Conservation (phyloP, 2,113 vertebrate species). For the Chiloscyllium plagiosum region DNA sequence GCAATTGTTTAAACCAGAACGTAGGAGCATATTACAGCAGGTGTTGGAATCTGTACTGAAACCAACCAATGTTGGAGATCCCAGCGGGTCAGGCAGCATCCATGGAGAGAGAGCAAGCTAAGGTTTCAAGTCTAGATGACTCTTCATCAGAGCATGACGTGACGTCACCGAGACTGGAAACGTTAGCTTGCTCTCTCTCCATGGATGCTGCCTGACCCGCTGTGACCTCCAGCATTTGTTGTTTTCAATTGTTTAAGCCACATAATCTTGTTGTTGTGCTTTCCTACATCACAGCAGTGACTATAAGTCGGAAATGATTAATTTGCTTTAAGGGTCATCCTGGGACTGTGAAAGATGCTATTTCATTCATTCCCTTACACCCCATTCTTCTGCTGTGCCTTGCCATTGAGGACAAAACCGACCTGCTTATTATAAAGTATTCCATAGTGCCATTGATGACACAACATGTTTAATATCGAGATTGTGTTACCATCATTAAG, state of each 20-base stretch:
- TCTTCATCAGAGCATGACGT: too few species aligned
- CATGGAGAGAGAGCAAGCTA: too few species aligned
- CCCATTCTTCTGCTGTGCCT: background rate
- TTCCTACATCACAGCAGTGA: background rate
- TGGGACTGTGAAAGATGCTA: background rate
- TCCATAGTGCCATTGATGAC: background rate
- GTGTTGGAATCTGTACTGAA: too few species aligned
- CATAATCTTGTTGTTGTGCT: background rate
- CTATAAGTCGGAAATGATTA: background rate
- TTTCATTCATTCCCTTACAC: background rate
- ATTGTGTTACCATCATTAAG: background rate
- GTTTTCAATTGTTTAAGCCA: too few species aligned
- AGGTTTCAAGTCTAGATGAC: too few species aligned
- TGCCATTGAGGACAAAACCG: background rate
- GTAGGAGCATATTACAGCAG: too few species aligned
- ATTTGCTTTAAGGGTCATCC: background rate
- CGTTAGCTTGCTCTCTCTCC: too few species aligned
- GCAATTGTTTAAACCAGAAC: background rate
- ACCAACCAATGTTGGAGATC: too few species aligned
- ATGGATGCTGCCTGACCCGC: too few species aligned
- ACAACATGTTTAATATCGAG: background rate
- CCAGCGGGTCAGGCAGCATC: too few species aligned
- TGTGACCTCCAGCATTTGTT: too few species aligned
- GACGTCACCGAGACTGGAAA: too few species aligned
- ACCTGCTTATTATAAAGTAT: background rate